Evolutionary conservation across 2,113 vertebrate genomes (phyloP).

Genomic region (Peromyscus polionotus): DNA sequence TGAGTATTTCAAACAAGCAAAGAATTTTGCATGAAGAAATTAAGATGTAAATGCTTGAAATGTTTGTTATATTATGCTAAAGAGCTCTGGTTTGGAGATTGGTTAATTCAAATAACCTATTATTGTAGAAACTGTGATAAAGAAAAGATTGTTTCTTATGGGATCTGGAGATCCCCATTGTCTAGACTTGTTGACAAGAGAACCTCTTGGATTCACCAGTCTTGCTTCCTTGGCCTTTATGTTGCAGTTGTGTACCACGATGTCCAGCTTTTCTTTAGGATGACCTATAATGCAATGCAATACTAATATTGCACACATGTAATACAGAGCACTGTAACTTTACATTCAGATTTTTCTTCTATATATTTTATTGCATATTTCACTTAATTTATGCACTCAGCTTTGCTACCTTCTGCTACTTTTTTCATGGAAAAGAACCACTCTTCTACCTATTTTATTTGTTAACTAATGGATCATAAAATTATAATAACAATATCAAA

Average conservation of each 20-base stretch:
- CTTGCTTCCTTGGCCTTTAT: not conserved
- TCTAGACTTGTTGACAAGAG: not conserved
- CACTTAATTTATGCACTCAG: not conserved
- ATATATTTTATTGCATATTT: not conserved
- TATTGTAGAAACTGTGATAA: not conserved
- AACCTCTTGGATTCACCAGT: not conserved
- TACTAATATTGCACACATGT: not conserved
- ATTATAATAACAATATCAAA: not conserved
- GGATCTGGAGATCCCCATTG: not conserved
- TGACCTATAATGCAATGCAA: not conserved
- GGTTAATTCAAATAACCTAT: not conserved
- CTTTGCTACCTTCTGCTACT: not conserved
- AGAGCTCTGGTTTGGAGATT: not conserved
- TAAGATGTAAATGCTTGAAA: not conserved
- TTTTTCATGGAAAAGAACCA: not conserved
- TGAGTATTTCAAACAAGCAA: not conserved
- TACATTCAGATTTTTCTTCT: not conserved
- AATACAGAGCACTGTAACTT: not conserved
- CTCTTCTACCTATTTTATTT: not conserved
- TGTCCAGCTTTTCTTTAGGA: not conserved
- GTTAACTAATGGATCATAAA: not conserved
- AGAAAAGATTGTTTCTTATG: not conserved
- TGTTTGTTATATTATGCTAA: not conserved
- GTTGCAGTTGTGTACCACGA: not conserved
- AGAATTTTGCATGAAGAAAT: not conserved